Evolutionary conservation across 2,113 vertebrate species (phyloP), one percentile per base, ranked within the genome.

Genomic region (Meles meles): DNA sequence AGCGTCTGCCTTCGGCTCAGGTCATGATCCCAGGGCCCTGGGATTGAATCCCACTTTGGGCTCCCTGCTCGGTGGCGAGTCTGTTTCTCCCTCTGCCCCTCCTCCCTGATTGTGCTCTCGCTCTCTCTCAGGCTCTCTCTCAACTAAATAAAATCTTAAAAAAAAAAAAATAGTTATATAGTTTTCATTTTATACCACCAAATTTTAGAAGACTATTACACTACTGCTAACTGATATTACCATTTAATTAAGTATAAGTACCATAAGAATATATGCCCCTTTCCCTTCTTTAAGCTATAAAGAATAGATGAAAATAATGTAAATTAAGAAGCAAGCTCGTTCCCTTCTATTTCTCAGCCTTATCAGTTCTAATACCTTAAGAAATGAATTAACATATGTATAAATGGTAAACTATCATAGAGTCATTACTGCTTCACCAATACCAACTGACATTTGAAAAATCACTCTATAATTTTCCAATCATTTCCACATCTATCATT

Each of bases 281-380:
- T 42, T 42, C 21, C 59, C n/a, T 59, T 69, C 90, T 82, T 52
- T 59, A 93, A 91, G 34, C 44, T 17, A 39, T 76, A 88, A 92
- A 52, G 29, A 81, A 90, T 3, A 94, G 71, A 93, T 29, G 17
- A 92, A 92, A 85, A 97, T 49, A 55, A 88, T 39, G 11, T 27
- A 76, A 69, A 85, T 71, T 88, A 80, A 84, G 84, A 97, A 90
- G 14, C 25, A 96, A 83, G 11, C 11, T 74, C 65, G 63, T 57
- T 80, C 20, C 57, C 89, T 95, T 88, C 12, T 85, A 55, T 17
- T 77, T 94, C 39, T 90, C 18, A 55, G 57, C 12, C 42, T 87
- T 11, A 59, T 37, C 74, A 79, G 20, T 67, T 96, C 12, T 42
- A 34, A 37, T 67, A 67, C 17, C 59, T 82, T 82, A 88, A 88